Evolutionary conservation across 2,888 invertebrate genomes (phyloP), one percentile per base, ranked within the genome.

Genomic region (Folsomia manolachei): DNA sequence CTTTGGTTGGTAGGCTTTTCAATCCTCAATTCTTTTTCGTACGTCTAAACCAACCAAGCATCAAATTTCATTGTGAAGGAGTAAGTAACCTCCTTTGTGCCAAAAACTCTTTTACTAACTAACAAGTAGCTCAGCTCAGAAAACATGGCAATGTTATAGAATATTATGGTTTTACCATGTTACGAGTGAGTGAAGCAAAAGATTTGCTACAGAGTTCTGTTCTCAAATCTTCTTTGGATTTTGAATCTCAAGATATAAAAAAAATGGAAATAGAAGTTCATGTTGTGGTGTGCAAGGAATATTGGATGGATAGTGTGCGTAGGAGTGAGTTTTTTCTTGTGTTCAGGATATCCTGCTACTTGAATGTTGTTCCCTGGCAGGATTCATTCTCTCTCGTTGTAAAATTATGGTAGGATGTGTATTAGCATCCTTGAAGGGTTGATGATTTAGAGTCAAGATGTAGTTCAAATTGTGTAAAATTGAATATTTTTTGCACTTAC

Each of bases 141-240:
- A 9, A 39, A 39, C 39, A 39, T 39, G 39, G 39, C 14, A n/a
- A n/a, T n/a, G n/a, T n/a, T n/a, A n/a, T n/a, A n/a, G n/a, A n/a
- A n/a, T n/a, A n/a, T n/a, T n/a, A n/a, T n/a, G n/a, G n/a, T n/a
- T n/a, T n/a, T n/a, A n/a, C n/a, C n/a, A 39, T 14, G 39, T 14
- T 39, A 39, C 39, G 39, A 39, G 7, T 39, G 39, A 19, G 56
- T 4, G 21, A 56, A 56, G 56, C n/a, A n/a, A 56, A 56, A 19
- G 56, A 56, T 56, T 56, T 56, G 56, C 56, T 56, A 18, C n/a
- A n/a, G 56, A 56, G 56, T 56, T 56, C n/a, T 56, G 56, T 56
- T 56, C 19, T 39, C 56, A 56, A 19, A 18, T 56, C 18, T 56
- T 56, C 21, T 56, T 56, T 21, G 21, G 56, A 56, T 21, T 51